A percentile compares a stretch with the other conserved stretches of the same genome.
These are phyloP conservation scores for Ectemnius continuus DNA, from an alignment of 2,888 invertebrate genomes.

Conservation along the genomic window DNA sequence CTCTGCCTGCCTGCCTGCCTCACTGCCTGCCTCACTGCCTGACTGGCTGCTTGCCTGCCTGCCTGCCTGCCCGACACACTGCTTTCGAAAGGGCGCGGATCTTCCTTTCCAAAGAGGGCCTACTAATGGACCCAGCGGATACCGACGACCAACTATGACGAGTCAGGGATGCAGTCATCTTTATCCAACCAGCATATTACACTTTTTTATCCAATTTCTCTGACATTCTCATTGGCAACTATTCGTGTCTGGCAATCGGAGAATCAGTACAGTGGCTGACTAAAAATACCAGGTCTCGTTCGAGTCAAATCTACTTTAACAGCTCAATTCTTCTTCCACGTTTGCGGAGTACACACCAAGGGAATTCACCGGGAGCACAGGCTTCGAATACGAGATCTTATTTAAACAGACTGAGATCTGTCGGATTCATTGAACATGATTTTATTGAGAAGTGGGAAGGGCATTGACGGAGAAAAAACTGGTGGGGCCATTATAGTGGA, in stretches of 20 bases:
- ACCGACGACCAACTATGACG: conserved; percentile 24
- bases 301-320: too few relatives aligned
- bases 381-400: neutral
- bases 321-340: too few relatives aligned
- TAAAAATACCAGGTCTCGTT: too few relatives aligned
- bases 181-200: too few relatives aligned
- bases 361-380: too few relatives aligned
- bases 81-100: conserved; percentile 57
- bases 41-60: conserved; percentile 41
- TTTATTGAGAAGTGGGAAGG: too few relatives aligned
- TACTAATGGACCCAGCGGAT: conserved; percentile 64
- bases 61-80: conserved; percentile 18
- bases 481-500: neutral
- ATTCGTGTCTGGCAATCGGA: conserved; percentile 1
- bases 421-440: too few relatives aligned
- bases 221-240: neutral
- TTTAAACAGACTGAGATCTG: too few relatives aligned
- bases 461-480: too few relatives aligned
- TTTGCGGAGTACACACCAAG: too few relatives aligned
- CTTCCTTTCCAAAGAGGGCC: conserved; percentile 52
- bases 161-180: conserved; percentile 43
- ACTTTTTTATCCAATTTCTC: too few relatives aligned
- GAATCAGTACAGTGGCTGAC: neutral
- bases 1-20: conserved; percentile 35
- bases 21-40: conserved; percentile 22